Conservation (phyloP, 2,888 invertebrate genomes). For the Antheraea yamamai region DNA sequence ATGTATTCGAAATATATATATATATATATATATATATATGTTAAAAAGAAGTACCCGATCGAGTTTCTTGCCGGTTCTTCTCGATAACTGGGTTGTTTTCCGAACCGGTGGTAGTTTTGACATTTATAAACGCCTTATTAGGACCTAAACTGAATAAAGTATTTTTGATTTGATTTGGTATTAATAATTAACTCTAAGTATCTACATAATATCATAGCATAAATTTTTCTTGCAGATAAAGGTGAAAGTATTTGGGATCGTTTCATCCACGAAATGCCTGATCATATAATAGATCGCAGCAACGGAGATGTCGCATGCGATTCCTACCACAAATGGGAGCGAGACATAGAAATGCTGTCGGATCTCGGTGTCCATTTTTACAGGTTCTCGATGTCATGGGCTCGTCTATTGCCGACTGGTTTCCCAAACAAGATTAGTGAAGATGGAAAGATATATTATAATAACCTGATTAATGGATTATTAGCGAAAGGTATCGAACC, state of each 20-base stretch:
- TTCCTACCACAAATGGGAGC: constrained; percentile 75
- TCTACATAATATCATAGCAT: neutral
- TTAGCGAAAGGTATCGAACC: constrained; percentile 75
- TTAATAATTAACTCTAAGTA: too few species aligned
- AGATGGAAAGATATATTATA: constrained; percentile 76
- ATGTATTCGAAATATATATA: too few species aligned
- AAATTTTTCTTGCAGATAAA: constrained; percentile 59
- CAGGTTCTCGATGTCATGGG: constrained; percentile 81
- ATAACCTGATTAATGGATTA: constrained; percentile 72
- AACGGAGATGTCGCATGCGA: constrained; percentile 82
- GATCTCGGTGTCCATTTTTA: constrained; percentile 64
- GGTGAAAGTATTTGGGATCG: constrained; percentile 76
- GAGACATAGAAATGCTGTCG: constrained; percentile 63
- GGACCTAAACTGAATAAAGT: too few species aligned
- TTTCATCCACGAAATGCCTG: constrained; percentile 29
- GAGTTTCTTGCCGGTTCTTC: too few species aligned
- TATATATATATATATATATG: too few species aligned
- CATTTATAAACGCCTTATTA: too few species aligned
- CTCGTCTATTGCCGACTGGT: constrained; percentile 66
- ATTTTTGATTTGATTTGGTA: too few species aligned
- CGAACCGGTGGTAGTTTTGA: too few species aligned
- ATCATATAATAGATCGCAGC: constrained; percentile 36
- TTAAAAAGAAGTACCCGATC: too few species aligned
- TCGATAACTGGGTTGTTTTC: too few species aligned
- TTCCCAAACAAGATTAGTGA: constrained; percentile 64